These are phyloP conservation scores for Eupeodes luniger DNA, from an alignment of 2,888 invertebrate species.

Conservation along the genomic window DNA sequence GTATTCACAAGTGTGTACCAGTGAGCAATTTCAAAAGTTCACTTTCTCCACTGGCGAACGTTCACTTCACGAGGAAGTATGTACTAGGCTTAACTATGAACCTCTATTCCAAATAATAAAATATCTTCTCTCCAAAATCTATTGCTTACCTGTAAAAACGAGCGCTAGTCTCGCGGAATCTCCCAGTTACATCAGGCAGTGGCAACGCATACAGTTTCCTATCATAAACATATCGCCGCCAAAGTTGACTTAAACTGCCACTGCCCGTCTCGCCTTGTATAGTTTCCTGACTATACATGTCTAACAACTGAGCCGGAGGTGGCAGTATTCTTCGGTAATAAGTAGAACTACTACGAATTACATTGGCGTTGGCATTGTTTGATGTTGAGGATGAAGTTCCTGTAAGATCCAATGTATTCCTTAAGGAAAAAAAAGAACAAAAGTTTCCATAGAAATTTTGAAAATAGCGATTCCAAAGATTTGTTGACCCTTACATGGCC, in stretches of 20 bases:
- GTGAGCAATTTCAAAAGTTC: no score
- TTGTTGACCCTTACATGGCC: constrained; percentile 47
- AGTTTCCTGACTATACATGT: constrained; percentile 80
- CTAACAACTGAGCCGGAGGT: constrained; percentile 79
- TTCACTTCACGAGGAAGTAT: no score
- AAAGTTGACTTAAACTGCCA: constrained; percentile 81
- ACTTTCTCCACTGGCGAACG: no score
- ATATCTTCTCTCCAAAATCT: no score
- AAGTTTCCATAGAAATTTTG: not conserved
- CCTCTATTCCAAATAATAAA: no score
- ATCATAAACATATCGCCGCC: constrained; percentile 90
- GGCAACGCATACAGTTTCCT: constrained; percentile 90
- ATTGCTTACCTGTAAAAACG: constrained; percentile 88
- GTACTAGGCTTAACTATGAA: no score
- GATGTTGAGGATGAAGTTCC: constrained; percentile 64
- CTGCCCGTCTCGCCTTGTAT: constrained; percentile 75
- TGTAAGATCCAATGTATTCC: constrained; percentile 71
- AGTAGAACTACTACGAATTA: constrained; percentile 16
- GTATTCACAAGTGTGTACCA: no score
- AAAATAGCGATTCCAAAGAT: not conserved
- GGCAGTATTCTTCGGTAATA: constrained; percentile 53
- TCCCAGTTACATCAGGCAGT: constrained; percentile 88
- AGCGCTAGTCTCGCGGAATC: constrained; percentile 90
- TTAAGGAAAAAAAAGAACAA: not conserved
- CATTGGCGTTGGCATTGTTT: constrained; percentile 40